Base-by-base conservation (phyloP, 2,888 invertebrate genomes). In the Pomacea canaliculata region DNA sequence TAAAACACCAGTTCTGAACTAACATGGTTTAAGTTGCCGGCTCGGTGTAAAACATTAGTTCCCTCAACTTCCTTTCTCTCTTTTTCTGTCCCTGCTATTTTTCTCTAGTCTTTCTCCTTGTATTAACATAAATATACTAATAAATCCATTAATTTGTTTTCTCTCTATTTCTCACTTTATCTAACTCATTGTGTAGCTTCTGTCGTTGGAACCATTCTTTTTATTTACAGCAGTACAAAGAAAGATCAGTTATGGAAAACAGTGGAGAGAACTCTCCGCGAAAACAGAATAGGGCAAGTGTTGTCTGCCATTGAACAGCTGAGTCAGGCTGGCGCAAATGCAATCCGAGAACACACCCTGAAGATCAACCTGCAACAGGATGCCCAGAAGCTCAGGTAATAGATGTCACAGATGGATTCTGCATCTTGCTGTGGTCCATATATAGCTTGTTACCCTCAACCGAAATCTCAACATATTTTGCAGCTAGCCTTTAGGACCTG, bases 311-410 rank as follows among this genome's bases (percentile, higher is more conserved):
- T 87, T 37, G 79, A 81, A 19, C 74, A 80, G 27, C 81, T 82
- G 63, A 83, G 86, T 23, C 81, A 84, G 72, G 81, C 84, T 18
- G 80, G 85, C 12, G 80, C 83, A 18, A 63, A 80, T 10, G 46
- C 66, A 49, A 76, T 88, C 27, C 78, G 81, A 65, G 83, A 86
- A 27, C 81, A 83, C 79, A 87, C 88, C 7, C 72, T 78, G 5
- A 81, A 77, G 23, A 83, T 89, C 59, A 84, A 86, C 78, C 85
- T 88, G 62, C 78, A 81, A n/a, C 80, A 82, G 70, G 89, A 89
- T 82, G 87, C 86, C 12, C 84, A 87, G 71, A 85, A 82, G 70
- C 82, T 89, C 37, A 85, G 86, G 88, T 89, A 56, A 19, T 56
- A 71, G n/a, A n/a, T 12, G 18, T 59, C 9, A 27, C 18, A 5